Base-by-base conservation (phyloP, 2,888 invertebrate species). In the Phymatocera aterrima region DNA sequence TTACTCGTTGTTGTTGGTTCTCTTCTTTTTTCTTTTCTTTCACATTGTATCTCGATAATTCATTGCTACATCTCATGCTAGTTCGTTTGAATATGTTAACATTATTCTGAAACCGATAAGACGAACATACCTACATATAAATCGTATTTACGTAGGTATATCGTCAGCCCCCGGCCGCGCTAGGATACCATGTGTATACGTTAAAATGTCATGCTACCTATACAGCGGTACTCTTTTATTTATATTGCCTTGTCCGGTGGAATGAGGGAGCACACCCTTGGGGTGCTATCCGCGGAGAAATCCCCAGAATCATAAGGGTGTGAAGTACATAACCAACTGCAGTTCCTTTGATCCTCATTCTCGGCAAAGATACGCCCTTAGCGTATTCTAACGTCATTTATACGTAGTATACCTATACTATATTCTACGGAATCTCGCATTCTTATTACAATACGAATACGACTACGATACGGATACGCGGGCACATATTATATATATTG, bases 221-320 rank as follows among this genome's bases (percentile, higher is more conserved):
- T n/a, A n/a, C n/a, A n/a, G 40, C 64, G 64, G 10, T 64, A 34
- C 40, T 46, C 46, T 68, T 68, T 68, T 46, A 68, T 68, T 46
- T 68, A 46, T 68, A 68, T 43, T 28, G 68, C 68, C 68, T 46
- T 68, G 68, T 68, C 68, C 43, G 40, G 43, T 24, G 68, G 43
- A 68, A 68, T 46, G 68, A 68, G 68, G 46, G 28, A 68, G 68
- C 68, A 68, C 68, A 43, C 68, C 46, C 68, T 68, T 46, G 68
- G 68, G 68, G 46, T 46, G 28, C 43, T 21, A 46, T 64, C 64
- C 68, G n/a, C 2, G 68, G 28, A 37, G 10, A 40, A 37, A 15
- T n/a, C 43, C 68, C 46, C 24, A 15, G 68, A 68, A 40, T 5
- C 68, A n/a, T 43, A 68, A 46, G 46, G 68, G 5, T 68, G 46